Evolutionary conservation across 2,888 invertebrate genomes (phyloP), one percentile per base, ranked within the genome.

Genomic region (Chaetogeoica ovagalla): DNA sequence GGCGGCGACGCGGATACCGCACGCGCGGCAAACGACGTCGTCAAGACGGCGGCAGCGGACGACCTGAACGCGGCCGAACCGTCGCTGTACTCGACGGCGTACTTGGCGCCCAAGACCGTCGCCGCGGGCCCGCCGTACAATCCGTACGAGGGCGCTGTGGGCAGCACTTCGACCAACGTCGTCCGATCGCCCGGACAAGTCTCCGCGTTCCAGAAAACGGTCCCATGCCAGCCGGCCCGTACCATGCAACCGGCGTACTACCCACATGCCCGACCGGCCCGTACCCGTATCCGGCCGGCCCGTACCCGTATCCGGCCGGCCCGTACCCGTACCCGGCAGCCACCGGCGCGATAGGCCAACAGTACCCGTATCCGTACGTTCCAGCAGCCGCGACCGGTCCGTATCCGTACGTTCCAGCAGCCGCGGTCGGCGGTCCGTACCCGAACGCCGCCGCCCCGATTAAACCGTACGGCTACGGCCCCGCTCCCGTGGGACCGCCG

Each of bases 121-220:
- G 62, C 52, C 17, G 52, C 17, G 17, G 52, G 23, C 9, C 30
- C 65, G 19, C 6, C n/a, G 15, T 30, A 60, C 48, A 37, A 21
- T 23, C 76, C 68, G 68, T 68, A 76, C 52, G 59, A 48, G 6
- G 68, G 68, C 9, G 68, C 76, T n/a, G 68, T 66, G 43, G 66
- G 66, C n/a, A 59, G 66, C 75, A 43, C 75, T 13, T 75, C 66
- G 19, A 59, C 66, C 43, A 66, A 59, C 43, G 19, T 75, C 57
- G 21, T 66, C 39, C 65, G 66, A 8, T n/a, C 66, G 39, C 75
- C 66, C 21, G 75, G 75, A 6, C 75, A 66, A 4, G 66, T 75
- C 39, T 39, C 75, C 39, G 57, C 75, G 7, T 57, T 57, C 19
- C 74, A 75, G 8, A 43, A 43, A 11, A 75, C 74, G 21, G 65